A percentile compares a stretch with the other conserved stretches of the same genome.
Evolutionary conservation across 1,140 invertebrate genomes (phyloP).

Genomic region (Seison nebaliae): DNA sequence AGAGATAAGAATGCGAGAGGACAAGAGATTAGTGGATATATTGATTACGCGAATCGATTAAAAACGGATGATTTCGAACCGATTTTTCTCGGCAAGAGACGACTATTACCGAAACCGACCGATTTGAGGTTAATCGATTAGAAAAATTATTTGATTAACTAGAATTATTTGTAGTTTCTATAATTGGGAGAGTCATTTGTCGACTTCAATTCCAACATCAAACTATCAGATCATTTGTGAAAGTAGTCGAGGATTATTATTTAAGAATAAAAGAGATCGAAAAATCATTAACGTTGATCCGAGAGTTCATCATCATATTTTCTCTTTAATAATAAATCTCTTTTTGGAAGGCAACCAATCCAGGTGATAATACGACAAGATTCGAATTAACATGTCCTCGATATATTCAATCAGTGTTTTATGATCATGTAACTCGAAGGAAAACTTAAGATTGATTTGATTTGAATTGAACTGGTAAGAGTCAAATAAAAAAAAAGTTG

Average conservation of each 20-base stretch:
- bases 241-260: conserved; percentile 36
- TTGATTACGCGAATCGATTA: conserved; percentile 44
- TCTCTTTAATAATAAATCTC: background rate
- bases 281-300: conserved; percentile 31
- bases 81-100: conserved; percentile 39
- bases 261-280: conserved; percentile 32
- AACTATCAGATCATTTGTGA: conserved; percentile 42
- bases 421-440: conserved; percentile 28
- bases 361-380: conserved; percentile 27
- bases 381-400: conserved; percentile 20
- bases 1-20: conserved; percentile 35
- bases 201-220: conserved; percentile 36
- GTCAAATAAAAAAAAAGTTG: too few relatives aligned
- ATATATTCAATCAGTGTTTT: conserved; percentile 28
- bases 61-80: conserved; percentile 41
- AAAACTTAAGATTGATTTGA: conserved; percentile 16
- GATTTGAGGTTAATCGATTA: conserved; percentile 36
- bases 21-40: conserved; percentile 46
- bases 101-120: conserved; percentile 34
- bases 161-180: conserved; percentile 29
- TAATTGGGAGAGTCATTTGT: conserved; percentile 40
- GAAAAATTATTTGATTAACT: background rate
- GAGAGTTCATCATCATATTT: conserved; percentile 15
- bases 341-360: conserved; percentile 20
- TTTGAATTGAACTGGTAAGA: too few relatives aligned